phyloP scores from a whole-genome alignment of 2,797 vertebrate species.

The Danio aesculapii region DNA sequence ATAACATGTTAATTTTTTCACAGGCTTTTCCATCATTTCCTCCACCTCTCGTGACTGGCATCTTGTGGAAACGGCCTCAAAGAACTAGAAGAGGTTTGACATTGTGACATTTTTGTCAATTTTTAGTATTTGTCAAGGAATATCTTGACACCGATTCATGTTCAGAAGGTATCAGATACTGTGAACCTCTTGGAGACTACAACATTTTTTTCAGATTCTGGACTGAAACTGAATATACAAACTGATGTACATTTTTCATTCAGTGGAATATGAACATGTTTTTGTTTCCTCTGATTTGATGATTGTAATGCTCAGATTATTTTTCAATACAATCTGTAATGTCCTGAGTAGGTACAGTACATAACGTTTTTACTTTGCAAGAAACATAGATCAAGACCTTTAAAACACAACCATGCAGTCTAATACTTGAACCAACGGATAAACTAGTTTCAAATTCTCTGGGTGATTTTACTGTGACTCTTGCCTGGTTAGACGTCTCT shows the following conservation, averaged over 20 bases:
- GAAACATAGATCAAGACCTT: slow-evolving; percentile 22
- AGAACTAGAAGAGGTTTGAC: slow-evolving; percentile 74
- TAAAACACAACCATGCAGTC: slow-evolving; percentile 17
- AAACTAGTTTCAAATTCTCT: slow-evolving; percentile 11
- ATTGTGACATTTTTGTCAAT: slow-evolving; percentile 70
- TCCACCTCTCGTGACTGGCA: slow-evolving; percentile 80
- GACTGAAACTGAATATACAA: slow-evolving; percentile 67
- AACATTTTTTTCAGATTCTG: slow-evolving; percentile 59
- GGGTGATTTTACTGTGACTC: slow-evolving; percentile 37
- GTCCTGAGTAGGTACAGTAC: slow-evolving; percentile 42
- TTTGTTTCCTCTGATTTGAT: slow-evolving; percentile 59
- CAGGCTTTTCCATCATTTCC: slow-evolving; percentile 81
- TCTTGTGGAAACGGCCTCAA: slow-evolving; percentile 70
- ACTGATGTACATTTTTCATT: slow-evolving; percentile 73
- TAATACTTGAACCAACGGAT: slow-evolving; percentile 30
- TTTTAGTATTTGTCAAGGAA: slow-evolving; percentile 67
- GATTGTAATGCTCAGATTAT: slow-evolving; percentile 47
- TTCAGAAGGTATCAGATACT: slow-evolving; percentile 63
- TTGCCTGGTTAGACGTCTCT: slow-evolving; percentile 26
- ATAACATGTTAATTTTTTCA: slow-evolving; percentile 81
- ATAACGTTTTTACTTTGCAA: slow-evolving; percentile 24
- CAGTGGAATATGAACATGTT: slow-evolving; percentile 61
- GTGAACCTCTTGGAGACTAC: slow-evolving; percentile 66
- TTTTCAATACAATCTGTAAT: slow-evolving; percentile 43
- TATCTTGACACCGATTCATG: slow-evolving; percentile 61